phyloP scores from a whole-genome alignment of 2,113 vertebrate species.

The Cacatua alba region DNA sequence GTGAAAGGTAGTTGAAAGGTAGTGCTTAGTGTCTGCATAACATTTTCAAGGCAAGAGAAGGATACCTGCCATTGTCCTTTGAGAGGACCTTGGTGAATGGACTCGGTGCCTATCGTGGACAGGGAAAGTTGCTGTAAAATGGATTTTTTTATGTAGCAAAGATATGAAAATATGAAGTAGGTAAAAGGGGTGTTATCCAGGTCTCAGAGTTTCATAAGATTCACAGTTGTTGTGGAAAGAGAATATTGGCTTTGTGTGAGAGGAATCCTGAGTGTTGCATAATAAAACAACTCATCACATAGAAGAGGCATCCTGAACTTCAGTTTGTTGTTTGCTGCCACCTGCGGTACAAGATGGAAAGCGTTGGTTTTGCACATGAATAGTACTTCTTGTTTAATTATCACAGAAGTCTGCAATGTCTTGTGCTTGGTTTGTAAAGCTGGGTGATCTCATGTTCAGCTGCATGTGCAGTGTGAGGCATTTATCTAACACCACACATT shows the following conservation, averaged over 20 bases:
- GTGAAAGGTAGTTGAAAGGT: neutral
- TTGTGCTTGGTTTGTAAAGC: conserved; percentile 6
- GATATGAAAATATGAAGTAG: neutral
- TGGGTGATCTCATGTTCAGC: conserved; percentile 66
- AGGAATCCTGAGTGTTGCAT: neutral
- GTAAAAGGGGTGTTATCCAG: neutral
- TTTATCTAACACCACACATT: conserved; percentile 18
- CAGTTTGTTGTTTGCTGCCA: neutral
- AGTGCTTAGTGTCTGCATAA: neutral
- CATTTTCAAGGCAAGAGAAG: neutral
- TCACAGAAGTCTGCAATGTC: neutral
- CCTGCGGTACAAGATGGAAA: conserved; percentile 14
- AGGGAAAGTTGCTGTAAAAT: neutral
- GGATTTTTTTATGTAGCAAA: neutral
- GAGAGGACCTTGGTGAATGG: neutral
- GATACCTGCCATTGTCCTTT: neutral
- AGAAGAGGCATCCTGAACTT: neutral
- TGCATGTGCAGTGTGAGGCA: conserved; percentile 13
- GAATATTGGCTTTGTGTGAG: neutral
- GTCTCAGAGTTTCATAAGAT: neutral
- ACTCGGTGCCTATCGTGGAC: neutral
- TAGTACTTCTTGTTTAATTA: conserved; percentile 42
- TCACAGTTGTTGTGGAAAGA: rapidly evolving
- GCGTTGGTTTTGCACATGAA: conserved; percentile 33
- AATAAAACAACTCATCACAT: neutral